Percentiles rank a stretch among this genome's conserved stretches.
These are phyloP conservation scores for Xanthorhoe spadicearia DNA, from an alignment of 2,888 invertebrate genomes.

Conservation along the genomic window DNA sequence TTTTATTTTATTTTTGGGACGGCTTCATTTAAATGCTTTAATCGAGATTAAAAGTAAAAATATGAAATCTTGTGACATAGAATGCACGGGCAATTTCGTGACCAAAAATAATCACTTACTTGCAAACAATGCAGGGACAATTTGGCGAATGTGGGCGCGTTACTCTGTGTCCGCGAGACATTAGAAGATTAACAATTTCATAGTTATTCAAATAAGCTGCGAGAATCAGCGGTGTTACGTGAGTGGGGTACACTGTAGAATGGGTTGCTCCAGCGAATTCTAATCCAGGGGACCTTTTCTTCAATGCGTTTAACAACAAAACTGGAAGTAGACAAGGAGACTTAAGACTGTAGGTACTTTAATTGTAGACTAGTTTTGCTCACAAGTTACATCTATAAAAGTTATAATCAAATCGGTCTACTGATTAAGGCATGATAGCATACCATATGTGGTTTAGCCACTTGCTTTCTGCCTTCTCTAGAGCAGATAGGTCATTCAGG, in stretches of 20 bases:
- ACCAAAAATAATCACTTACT: conserved; percentile 45
- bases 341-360: not conserved
- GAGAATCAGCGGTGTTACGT: conserved; percentile 88
- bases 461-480: too few relatives aligned
- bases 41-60: not conserved
- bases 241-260: conserved; percentile 86
- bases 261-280: conserved; percentile 66
- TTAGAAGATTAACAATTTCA: conserved; percentile 87
- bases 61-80: not conserved
- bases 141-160: conserved; percentile 86
- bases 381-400: too few relatives aligned
- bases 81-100: not conserved
- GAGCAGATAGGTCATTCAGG: too few relatives aligned
- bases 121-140: conserved; percentile 82
- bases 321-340: conserved; percentile 45
- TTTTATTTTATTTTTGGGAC: too few relatives aligned
- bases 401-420: too few relatives aligned
- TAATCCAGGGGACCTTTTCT: conserved; percentile 62
- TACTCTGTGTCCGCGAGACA: conserved; percentile 87
- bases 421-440: too few relatives aligned
- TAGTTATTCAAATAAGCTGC: conserved; percentile 89
- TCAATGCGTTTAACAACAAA: conserved; percentile 59
- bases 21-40: too few relatives aligned
- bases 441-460: too few relatives aligned
- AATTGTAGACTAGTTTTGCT: not conserved